phyloP scores from a whole-genome alignment of 2,797 vertebrate genomes.

The Ciconia nigra region DNA sequence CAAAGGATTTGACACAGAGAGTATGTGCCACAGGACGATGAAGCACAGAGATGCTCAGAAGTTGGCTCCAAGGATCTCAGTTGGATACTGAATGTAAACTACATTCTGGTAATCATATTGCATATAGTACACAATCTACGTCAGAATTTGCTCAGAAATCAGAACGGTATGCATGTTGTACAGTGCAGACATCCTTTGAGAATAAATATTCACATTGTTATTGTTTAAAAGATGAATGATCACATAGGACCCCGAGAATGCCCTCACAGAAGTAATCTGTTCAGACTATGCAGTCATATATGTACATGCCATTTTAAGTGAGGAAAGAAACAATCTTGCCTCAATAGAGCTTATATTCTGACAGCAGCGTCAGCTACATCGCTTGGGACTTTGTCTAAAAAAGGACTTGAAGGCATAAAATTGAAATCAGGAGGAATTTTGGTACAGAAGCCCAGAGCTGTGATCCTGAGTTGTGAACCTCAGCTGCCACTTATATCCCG shows the following conservation, averaged over 20 bases:
- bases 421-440: constrained; percentile 42
- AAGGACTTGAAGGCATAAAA: constrained; percentile 32
- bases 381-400: constrained; percentile 15
- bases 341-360: not conserved
- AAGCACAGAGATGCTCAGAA: not conserved
- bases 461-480: constrained; percentile 47
- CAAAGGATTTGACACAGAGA: not conserved
- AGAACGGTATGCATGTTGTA: not conserved
- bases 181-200: not conserved
- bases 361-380: not conserved
- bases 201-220: not conserved
- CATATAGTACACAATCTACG: not conserved
- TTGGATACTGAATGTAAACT: not conserved
- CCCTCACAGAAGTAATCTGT: not conserved
- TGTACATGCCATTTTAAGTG: not conserved
- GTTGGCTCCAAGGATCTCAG: not conserved
- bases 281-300: not conserved
- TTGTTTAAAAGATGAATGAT: not conserved
- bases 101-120: not conserved
- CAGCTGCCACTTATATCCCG: constrained; percentile 56
- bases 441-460: constrained; percentile 33
- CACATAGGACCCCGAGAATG: not conserved
- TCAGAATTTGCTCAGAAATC: not conserved
- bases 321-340: constrained; percentile 11
- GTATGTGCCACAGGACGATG: not conserved